Percentiles rank a stretch among this genome's conserved stretches.
Evolutionary conservation across 2,797 vertebrate genomes (phyloP).

Genomic region (Tinamus major): DNA sequence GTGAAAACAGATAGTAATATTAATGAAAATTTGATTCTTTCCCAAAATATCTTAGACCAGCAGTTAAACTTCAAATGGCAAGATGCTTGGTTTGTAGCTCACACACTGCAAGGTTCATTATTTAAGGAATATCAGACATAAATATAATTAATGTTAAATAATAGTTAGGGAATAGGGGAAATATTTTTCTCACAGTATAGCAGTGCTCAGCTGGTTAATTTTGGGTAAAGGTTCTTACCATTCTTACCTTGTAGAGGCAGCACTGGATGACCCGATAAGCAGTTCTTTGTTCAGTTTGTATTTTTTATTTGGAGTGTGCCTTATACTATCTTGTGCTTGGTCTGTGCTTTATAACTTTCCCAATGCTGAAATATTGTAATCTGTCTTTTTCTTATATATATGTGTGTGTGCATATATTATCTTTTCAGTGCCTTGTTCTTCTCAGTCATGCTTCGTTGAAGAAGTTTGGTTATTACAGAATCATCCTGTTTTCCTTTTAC

Average conservation of each 20-base stretch:
- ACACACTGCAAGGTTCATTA: background rate
- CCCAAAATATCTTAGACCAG: background rate
- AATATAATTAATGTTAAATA: background rate
- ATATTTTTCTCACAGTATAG: background rate
- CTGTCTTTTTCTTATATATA: background rate
- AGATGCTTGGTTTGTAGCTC: background rate
- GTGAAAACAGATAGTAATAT: background rate
- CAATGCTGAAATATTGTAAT: background rate
- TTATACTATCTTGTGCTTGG: background rate
- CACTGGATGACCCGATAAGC: background rate
- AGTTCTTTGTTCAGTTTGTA: background rate
- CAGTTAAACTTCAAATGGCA: background rate
- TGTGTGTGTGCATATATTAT: constrained; percentile 9
- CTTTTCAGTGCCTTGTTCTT: constrained; percentile 87
- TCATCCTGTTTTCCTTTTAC: constrained; percentile 90
- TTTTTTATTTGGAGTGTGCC: background rate
- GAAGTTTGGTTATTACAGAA: constrained; percentile 87
- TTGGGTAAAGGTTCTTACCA: background rate
- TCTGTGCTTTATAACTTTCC: background rate
- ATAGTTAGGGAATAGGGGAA: background rate
- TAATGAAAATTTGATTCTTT: background rate
- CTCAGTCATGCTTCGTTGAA: constrained; percentile 83
- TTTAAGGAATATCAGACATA: background rate
- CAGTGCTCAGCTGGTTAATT: background rate
- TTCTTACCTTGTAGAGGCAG: background rate